Evolutionary conservation across 1,140 invertebrate species (phyloP).

Genomic region (Metopolophium dirhodum): DNA sequence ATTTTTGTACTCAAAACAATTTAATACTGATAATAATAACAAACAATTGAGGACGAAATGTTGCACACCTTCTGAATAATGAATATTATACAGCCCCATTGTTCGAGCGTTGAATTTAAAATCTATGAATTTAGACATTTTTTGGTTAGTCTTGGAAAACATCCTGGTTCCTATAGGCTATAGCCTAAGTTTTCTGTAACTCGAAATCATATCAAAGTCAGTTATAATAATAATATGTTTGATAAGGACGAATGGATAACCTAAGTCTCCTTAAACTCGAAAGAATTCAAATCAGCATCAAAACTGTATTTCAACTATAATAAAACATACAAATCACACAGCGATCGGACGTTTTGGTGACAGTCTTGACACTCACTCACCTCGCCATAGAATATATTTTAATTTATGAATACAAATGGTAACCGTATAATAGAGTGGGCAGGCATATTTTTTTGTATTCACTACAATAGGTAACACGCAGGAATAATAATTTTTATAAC

Average conservation of each 20-base stretch:
- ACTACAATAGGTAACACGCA: background rate
- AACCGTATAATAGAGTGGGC: background rate
- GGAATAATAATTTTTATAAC: background rate
- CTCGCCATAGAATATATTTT: background rate
- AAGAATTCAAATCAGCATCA: background rate
- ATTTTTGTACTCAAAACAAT: background rate
- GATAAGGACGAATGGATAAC: background rate
- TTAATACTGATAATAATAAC: too few relatives aligned
- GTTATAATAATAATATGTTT: background rate
- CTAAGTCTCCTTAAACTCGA: background rate
- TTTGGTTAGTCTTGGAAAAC: too few relatives aligned
- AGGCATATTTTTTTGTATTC: background rate
- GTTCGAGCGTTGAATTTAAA: too few relatives aligned
- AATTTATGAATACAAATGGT: background rate
- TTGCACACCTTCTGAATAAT: too few relatives aligned
- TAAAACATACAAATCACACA: background rate
- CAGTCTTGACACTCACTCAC: background rate
- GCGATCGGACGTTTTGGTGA: background rate
- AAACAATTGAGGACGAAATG: too few relatives aligned
- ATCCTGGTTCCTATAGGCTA: too few relatives aligned
- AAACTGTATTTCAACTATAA: background rate
- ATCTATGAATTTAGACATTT: too few relatives aligned
- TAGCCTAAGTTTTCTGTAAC: background rate
- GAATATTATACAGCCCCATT: too few relatives aligned
- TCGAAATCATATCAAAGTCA: background rate